Evolutionary conservation across 1,140 invertebrate species (phyloP).

Genomic region (Micrasema longulum): DNA sequence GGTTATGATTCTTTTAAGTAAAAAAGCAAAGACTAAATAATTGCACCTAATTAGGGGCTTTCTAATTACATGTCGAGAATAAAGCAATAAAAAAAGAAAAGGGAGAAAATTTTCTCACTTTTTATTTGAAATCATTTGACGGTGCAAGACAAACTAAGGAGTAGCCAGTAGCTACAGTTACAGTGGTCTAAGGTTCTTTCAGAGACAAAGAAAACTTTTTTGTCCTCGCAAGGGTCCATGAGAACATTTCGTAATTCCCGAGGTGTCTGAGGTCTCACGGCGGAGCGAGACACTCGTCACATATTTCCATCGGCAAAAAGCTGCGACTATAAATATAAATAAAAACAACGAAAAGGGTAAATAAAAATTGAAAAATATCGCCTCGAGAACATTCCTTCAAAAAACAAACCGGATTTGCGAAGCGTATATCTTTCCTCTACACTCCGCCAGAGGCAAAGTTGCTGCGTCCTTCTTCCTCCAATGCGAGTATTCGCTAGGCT

Average conservation of each 20-base stretch:
- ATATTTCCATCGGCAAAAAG: conserved; percentile 53
- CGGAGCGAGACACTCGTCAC: conserved; percentile 53
- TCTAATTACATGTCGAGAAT: too few species aligned
- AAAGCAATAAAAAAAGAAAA: too few species aligned
- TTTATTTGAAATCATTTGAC: too few species aligned
- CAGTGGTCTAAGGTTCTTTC: conserved; percentile 16
- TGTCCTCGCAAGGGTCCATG: conserved; percentile 33
- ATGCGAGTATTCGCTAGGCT: not conserved
- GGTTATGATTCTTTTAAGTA: too few species aligned
- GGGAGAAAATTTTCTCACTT: too few species aligned
- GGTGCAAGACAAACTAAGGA: too few species aligned
- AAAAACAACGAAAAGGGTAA: conserved; percentile 49
- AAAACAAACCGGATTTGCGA: conserved; percentile 53
- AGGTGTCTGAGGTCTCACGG: conserved; percentile 52
- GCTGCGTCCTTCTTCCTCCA: conserved; percentile 9
- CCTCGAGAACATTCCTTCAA: conserved; percentile 50
- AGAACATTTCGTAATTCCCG: conserved; percentile 50
- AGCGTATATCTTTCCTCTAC: conserved; percentile 34
- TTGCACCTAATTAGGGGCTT: too few species aligned
- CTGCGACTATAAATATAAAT: conserved; percentile 52
- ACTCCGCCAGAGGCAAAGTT: conserved; percentile 5
- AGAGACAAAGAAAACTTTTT: conserved; percentile 39
- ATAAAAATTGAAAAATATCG: conserved; percentile 53
- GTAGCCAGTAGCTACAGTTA: too few species aligned
- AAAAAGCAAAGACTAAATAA: too few species aligned